A percentile compares a stretch with the other conserved stretches of the same genome.
Evolutionary conservation across 2,113 vertebrate genomes (phyloP).

Genomic region (Pterocles orientalis): DNA sequence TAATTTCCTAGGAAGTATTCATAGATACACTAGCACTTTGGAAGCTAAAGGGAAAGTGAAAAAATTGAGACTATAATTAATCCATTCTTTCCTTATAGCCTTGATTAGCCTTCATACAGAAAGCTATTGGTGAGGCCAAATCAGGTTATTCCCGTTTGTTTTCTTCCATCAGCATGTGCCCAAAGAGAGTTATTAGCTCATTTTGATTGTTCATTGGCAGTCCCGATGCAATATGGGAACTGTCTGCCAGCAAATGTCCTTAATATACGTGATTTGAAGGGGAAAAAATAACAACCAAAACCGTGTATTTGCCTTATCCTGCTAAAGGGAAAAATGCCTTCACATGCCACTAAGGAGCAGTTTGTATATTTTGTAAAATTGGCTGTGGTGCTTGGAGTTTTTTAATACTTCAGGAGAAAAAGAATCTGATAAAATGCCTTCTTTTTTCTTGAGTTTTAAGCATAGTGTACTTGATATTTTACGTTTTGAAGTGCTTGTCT

Average conservation of each 20-base stretch:
- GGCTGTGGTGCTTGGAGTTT: not conserved
- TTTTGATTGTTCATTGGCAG: conserved; percentile 41
- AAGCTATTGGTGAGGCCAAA: conserved; percentile 22
- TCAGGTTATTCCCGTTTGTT: conserved; percentile 33
- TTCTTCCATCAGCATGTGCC: conserved; percentile 29
- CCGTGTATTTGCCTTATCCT: not conserved
- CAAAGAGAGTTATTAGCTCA: conserved; percentile 66
- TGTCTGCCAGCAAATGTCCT: conserved; percentile 30
- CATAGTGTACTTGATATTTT: not conserved
- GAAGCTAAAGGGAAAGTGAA: not conserved
- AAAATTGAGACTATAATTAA: not conserved
- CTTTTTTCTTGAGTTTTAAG: not conserved
- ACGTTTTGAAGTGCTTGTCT: not conserved
- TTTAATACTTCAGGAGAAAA: not conserved
- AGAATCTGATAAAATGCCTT: not conserved
- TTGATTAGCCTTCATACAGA: conserved; percentile 41
- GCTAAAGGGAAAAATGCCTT: not conserved
- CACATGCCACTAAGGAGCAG: not conserved
- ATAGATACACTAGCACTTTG: not conserved
- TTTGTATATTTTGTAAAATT: not conserved
- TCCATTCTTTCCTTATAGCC: conserved; percentile 13
- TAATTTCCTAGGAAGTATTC: not conserved
- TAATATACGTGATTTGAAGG: not conserved
- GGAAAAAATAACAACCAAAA: not conserved
- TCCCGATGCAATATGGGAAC: not conserved